Evolutionary conservation across 1,140 invertebrate species (phyloP).

Genomic region (Octopus bimaculoides): DNA sequence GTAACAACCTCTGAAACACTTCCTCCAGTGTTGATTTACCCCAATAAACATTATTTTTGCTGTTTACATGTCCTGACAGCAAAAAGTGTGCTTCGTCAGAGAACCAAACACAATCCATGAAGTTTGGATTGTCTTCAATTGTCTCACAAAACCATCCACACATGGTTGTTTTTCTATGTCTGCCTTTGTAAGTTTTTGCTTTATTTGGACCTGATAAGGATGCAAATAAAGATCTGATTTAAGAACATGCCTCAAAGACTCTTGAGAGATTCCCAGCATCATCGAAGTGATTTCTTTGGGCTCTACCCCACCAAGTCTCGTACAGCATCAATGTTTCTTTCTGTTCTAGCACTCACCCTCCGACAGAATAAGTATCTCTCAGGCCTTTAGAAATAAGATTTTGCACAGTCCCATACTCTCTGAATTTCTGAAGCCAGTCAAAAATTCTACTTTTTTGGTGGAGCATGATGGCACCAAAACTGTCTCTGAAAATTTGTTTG

Average conservation of each 20-base stretch:
- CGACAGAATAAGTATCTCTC: not conserved
- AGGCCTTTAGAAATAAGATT: not conserved
- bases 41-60: not conserved
- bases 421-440: not conserved
- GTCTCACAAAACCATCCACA: not conserved
- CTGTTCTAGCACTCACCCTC: not conserved
- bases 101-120: not conserved
- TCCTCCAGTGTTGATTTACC: not conserved
- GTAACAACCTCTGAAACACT: not conserved
- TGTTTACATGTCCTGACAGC: slow-evolving; percentile 3
- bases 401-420: not conserved
- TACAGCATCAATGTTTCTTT: not conserved
- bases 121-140: not conserved
- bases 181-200: not conserved
- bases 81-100: not conserved
- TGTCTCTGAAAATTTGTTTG: not conserved
- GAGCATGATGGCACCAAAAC: not conserved
- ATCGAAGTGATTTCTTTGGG: not conserved
- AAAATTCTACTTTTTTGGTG: not conserved
- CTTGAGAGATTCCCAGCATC: not conserved
- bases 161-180: not conserved
- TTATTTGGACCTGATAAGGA: not conserved
- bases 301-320: not conserved
- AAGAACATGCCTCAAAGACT: too few species aligned
- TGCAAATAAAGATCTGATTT: not conserved